Conservation (phyloP, 2,888 invertebrate genomes). For the Tipula vernalis region DNA sequence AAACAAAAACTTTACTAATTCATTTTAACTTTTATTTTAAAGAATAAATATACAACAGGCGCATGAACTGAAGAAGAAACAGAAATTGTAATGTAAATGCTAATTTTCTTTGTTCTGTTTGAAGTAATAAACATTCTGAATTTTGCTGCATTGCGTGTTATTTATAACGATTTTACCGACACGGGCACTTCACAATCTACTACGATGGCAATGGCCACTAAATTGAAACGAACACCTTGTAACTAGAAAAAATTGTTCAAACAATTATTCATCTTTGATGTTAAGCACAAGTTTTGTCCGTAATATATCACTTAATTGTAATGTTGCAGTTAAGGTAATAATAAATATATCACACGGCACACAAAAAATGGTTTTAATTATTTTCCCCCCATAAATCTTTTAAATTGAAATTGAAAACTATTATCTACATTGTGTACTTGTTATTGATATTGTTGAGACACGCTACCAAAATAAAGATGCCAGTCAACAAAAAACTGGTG, state of each 20-base stretch:
- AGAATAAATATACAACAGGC: not conserved
- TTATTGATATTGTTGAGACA: not conserved
- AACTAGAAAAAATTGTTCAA: too few species aligned
- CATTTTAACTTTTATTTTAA: not conserved
- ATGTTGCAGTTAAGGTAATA: not conserved
- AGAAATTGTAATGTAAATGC: not conserved
- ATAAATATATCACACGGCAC: not conserved
- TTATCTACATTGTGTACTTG: not conserved
- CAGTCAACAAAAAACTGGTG: not conserved
- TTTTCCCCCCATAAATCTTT: not conserved
- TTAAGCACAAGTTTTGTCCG: too few species aligned
- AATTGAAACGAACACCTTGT: too few species aligned
- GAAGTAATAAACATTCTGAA: not conserved
- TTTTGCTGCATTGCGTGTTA: not conserved
- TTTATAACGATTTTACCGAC: not conserved
- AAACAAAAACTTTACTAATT: not conserved
- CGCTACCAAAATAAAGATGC: not conserved
- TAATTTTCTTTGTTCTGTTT: not conserved
- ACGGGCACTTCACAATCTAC: too few species aligned
- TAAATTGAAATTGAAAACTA: not conserved
- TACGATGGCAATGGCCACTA: too few species aligned
- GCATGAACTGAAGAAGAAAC: not conserved
- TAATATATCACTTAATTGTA: not conserved
- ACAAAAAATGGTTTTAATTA: not conserved
- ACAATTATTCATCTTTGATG: too few species aligned